A percentile compares a stretch with the other conserved stretches of the same genome.
These are phyloP conservation scores for Carabus problematicus DNA, from an alignment of 2,888 invertebrate genomes.

Conservation along the genomic window DNA sequence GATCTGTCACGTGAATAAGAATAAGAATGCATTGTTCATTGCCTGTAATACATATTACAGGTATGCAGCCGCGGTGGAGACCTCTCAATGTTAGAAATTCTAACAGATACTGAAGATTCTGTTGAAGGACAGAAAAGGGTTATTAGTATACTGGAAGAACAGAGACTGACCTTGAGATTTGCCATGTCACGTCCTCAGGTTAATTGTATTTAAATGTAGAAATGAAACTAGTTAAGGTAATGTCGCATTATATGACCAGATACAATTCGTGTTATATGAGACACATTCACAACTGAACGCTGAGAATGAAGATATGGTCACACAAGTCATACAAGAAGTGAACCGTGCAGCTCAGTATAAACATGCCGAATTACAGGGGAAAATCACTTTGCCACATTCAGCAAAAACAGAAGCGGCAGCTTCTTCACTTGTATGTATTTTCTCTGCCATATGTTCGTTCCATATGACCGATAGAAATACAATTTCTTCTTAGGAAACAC, in stretches of 20 bases:
- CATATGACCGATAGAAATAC: not conserved
- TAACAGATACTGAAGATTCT: slow-evolving; percentile 74
- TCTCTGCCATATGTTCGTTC: not conserved
- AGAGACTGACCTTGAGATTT: slow-evolving; percentile 74
- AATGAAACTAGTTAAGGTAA: not conserved
- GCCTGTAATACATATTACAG: slow-evolving; percentile 46
- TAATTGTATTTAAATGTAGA: slow-evolving; percentile 31
- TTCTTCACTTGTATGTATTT: not conserved
- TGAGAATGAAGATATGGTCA: slow-evolving; percentile 78
- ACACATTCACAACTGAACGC: slow-evolving; percentile 79
- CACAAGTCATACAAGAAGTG: slow-evolving; percentile 71
- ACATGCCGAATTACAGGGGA: slow-evolving; percentile 64
- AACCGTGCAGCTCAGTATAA: slow-evolving; percentile 62
- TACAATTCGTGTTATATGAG: slow-evolving; percentile 82
- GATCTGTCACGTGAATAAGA: slow-evolving; percentile 23
- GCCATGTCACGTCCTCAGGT: slow-evolving; percentile 82
- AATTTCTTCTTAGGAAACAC: slow-evolving; percentile 9
- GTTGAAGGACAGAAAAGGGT: slow-evolving; percentile 68
- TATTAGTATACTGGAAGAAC: slow-evolving; percentile 74
- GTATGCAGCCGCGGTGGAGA: slow-evolving; percentile 82
- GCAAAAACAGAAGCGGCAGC: not conserved
- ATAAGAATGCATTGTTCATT: no score
- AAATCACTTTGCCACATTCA: slow-evolving; percentile 40
- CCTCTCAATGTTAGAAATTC: slow-evolving; percentile 74
- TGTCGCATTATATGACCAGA: slow-evolving; percentile 55